Conservation (phyloP, 2,113 vertebrate genomes). For the Urocolius indicus region DNA sequence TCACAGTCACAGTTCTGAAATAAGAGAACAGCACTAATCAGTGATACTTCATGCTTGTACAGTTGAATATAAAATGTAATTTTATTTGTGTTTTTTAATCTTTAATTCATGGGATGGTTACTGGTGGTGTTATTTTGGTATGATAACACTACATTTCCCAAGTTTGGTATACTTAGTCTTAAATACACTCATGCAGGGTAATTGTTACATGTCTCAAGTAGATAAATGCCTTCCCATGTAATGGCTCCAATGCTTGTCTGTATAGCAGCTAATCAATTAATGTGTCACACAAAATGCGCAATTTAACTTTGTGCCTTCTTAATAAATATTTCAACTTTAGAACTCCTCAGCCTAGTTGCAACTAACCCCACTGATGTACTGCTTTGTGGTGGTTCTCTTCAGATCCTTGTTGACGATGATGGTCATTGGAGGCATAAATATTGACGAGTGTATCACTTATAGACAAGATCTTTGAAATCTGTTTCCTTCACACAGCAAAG, state of each 20-base stretch:
- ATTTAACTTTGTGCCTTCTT: neutral
- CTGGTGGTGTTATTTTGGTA: neutral
- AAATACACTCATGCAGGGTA: neutral
- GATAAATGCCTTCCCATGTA: neutral
- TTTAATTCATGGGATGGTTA: neutral
- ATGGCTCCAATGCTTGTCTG: neutral
- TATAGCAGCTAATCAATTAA: neutral
- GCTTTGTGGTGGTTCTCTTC: neutral
- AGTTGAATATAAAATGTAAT: neutral
- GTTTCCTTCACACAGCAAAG: slow-evolving; percentile 51
- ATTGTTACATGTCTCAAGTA: neutral
- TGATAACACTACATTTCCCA: neutral
- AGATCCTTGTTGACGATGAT: slow-evolving; percentile 71
- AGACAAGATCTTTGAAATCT: slow-evolving; percentile 73
- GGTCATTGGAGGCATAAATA: slow-evolving; percentile 52
- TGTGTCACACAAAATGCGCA: neutral
- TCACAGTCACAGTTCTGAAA: neutral
- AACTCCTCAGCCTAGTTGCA: neutral
- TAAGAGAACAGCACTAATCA: neutral
- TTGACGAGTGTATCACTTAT: slow-evolving; percentile 65
- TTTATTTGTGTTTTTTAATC: neutral
- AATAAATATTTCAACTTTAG: neutral
- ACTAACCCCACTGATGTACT: neutral
- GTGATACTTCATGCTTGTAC: neutral
- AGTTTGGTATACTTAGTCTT: neutral